Base-by-base conservation (phyloP, 2,113 vertebrate genomes). In the Campylorhamphus procurvoides region DNA sequence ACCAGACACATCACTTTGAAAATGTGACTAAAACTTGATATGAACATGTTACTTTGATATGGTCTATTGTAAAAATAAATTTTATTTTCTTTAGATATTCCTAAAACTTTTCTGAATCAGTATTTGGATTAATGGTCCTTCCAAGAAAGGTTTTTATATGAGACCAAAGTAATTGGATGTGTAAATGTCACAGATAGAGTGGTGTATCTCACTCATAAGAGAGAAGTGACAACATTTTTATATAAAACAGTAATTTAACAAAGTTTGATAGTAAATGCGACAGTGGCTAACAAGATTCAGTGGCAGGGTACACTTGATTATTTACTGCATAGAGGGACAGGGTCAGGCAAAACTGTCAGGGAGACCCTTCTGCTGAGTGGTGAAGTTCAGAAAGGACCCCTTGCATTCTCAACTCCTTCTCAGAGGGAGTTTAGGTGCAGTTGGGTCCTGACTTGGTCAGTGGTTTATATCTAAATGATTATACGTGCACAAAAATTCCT, bases 401-500 rank as follows among this genome's bases (percentile, higher is more conserved):
- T 55, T 42, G 28, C 1, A 2, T 28, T 62, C 28, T 31, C 7
- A 49, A 12, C 8, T 40, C 18, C n/a, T 47, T 55, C 29, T 77
- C 35, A 42, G 63, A 42, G 14, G 9, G 9, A 16, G 20, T 49
- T 69, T 33, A 23, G 56, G 18, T 77, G 35, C 12, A 35, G 3
- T 35, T 62, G 25, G 6, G 22, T 49, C 35, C 22, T 42, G 47
- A 53, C 29, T 42, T 90, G 31, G 25, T 83, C 40, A 35, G 1
- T 69, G 25, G 35, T 71, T 49, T 37, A 16, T 59, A 15, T 60
- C 46, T 60, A 24, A 60, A 40, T 60, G 16, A 40, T 46, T 46
- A 25, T n/a, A 14, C 0, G 0, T n/a, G 46, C 1, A 3, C 59
- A 44, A 73, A 52, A 37, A 88, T 23, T 46, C 15, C 39, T 39